Conservation (phyloP, 2,888 invertebrate species). For the Laothoe populi region DNA sequence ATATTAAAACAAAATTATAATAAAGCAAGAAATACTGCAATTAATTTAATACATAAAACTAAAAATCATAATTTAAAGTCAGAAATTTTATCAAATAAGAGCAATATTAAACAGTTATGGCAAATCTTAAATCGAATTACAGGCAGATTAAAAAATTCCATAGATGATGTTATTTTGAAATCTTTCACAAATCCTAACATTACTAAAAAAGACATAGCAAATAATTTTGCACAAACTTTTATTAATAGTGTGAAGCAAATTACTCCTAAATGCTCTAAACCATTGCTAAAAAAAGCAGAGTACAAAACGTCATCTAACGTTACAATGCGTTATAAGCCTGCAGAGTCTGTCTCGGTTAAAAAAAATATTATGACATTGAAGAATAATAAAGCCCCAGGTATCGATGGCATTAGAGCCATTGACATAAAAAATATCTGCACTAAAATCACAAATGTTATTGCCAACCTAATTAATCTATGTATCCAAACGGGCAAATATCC, state of each 20-base stretch:
- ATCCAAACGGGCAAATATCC: no score
- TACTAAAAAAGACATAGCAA: background rate
- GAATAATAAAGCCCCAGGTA: no score
- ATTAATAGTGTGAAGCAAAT: background rate
- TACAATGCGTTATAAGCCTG: background rate
- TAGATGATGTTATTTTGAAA: background rate
- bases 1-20: background rate
- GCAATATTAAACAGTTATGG: background rate
- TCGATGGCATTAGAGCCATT: background rate
- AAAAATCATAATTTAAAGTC: background rate
- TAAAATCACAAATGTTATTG: no score
- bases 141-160: background rate
- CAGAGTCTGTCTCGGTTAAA: background rate
- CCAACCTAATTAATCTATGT: no score
- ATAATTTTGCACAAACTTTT: background rate
- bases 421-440: background rate
- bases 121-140: background rate
- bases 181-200: background rate
- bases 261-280: background rate
- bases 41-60: background rate
- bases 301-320: background rate
- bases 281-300: background rate
- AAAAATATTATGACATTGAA: no score
- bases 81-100: constrained; percentile 1
- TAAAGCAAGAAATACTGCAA: no score